Percentiles rank a stretch among this genome's conserved stretches.
phyloP scores from a whole-genome alignment of 1,140 invertebrate species.

The Oryctes rhinoceros region DNA sequence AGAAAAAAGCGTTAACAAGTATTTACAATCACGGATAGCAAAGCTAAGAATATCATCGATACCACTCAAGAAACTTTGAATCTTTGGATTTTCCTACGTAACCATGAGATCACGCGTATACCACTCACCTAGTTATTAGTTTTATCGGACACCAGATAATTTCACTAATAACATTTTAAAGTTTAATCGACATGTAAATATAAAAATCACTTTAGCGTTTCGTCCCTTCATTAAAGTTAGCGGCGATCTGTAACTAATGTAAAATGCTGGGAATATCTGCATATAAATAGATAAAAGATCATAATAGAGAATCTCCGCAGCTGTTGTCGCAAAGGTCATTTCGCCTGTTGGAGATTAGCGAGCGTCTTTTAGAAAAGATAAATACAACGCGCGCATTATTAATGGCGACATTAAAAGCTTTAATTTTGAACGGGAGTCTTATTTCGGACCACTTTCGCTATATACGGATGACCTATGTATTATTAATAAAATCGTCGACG shows the following conservation, averaged over 20 bases:
- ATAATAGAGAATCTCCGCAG: not conserved
- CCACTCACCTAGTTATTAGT: too few species aligned
- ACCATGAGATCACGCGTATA: too few species aligned
- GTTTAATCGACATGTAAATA: not conserved
- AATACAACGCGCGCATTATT: too few species aligned
- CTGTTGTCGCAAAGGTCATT: not conserved
- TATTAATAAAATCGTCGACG: not conserved
- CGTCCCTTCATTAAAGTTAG: not conserved
- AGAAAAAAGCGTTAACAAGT: too few species aligned
- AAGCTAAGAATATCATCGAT: too few species aligned
- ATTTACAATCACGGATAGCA: too few species aligned
- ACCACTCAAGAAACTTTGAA: too few species aligned
- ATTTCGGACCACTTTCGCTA: too few species aligned
- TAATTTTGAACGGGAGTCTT: too few species aligned
- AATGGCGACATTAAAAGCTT: too few species aligned
- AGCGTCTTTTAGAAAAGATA: too few species aligned
- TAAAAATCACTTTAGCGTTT: not conserved
- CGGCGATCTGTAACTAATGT: not conserved
- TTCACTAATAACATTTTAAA: not conserved
- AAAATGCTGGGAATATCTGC: not conserved
- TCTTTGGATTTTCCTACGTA: too few species aligned
- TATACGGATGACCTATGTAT: not conserved
- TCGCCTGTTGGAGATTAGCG: not conserved
- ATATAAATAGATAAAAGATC: constrained; percentile 15
- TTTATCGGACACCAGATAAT: not conserved